phyloP scores from a whole-genome alignment of 2,113 vertebrate species.

The Trematomus loennbergii region DNA sequence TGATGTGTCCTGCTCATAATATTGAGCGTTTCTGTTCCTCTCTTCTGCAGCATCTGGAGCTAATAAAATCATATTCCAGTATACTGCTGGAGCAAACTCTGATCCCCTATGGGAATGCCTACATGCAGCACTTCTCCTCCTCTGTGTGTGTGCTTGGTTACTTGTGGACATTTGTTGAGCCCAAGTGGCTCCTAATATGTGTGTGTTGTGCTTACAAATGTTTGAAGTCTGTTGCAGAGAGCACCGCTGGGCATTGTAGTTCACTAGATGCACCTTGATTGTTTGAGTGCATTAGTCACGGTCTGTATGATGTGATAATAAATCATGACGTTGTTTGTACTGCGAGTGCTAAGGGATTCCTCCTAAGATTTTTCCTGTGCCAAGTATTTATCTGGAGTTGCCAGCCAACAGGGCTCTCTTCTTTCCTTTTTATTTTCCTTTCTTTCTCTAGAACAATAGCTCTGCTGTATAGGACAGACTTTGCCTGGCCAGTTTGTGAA shows the following conservation, averaged over 20 bases:
- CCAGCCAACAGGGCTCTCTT: slow-evolving; percentile 15
- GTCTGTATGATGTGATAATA: slow-evolving; percentile 59
- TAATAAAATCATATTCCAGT: slow-evolving; percentile 57
- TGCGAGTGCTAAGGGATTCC: slow-evolving; percentile 41
- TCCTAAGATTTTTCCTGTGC: slow-evolving; percentile 33
- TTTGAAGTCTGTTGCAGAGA: slow-evolving; percentile 40
- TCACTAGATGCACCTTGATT: slow-evolving; percentile 65
- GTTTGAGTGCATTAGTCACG: slow-evolving; percentile 71
- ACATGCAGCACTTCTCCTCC: neutral
- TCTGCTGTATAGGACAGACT: slow-evolving; percentile 31
- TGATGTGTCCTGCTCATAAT: slow-evolving; percentile 62
- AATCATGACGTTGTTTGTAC: slow-evolving; percentile 63
- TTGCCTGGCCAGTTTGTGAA: neutral
- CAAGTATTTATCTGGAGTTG: slow-evolving; percentile 53
- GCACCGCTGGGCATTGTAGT: slow-evolving; percentile 54
- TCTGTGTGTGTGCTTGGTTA: neutral
- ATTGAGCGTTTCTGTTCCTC: slow-evolving; percentile 40
- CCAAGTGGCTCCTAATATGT: slow-evolving; percentile 16
- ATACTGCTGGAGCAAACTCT: slow-evolving; percentile 12
- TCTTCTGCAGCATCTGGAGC: slow-evolving; percentile 66
- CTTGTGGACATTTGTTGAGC: slow-evolving; percentile 37
- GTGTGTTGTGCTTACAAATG: slow-evolving; percentile 19
- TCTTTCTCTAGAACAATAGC: slow-evolving; percentile 7
- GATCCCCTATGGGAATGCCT: slow-evolving; percentile 28
- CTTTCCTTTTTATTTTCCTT: neutral